phyloP scores from a whole-genome alignment of 2,797 vertebrate genomes.

The Lycodopsis pacificus region DNA sequence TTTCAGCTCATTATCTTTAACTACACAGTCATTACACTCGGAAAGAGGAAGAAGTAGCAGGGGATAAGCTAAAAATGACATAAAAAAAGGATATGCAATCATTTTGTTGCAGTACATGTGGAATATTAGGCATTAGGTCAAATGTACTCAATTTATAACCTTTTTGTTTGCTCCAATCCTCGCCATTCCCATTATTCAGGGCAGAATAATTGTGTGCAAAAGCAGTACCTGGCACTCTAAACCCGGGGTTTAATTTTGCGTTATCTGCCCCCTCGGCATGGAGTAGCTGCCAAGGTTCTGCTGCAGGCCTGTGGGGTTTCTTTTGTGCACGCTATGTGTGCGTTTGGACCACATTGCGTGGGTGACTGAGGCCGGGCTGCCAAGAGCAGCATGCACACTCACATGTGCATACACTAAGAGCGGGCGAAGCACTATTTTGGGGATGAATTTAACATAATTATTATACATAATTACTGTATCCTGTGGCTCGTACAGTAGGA shows the following conservation, averaged over 20 bases:
- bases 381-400: constrained; percentile 34
- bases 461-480: constrained; percentile 33
- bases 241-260: constrained; percentile 54
- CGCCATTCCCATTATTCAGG: constrained; percentile 3
- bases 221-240: constrained; percentile 43
- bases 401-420: constrained; percentile 27
- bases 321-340: constrained; percentile 11
- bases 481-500: constrained; percentile 1
- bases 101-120: constrained; percentile 10
- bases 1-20: constrained; percentile 29
- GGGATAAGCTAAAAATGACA: not conserved
- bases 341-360: constrained; percentile 34
- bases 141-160: not conserved
- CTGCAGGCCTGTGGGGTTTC: constrained; percentile 40
- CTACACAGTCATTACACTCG: constrained; percentile 26
- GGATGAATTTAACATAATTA: constrained; percentile 38
- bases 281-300: constrained; percentile 47
- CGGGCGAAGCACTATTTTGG: constrained; percentile 39
- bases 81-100: not conserved
- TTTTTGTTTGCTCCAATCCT: constrained; percentile 12
- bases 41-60: not conserved
- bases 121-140: not conserved
- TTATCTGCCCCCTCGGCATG: constrained; percentile 33
- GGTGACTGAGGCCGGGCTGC: constrained; percentile 49
- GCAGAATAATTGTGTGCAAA: constrained; percentile 22